Evolutionary conservation across 2,888 invertebrate genomes (phyloP).

Genomic region (Epinotia bilunana): DNA sequence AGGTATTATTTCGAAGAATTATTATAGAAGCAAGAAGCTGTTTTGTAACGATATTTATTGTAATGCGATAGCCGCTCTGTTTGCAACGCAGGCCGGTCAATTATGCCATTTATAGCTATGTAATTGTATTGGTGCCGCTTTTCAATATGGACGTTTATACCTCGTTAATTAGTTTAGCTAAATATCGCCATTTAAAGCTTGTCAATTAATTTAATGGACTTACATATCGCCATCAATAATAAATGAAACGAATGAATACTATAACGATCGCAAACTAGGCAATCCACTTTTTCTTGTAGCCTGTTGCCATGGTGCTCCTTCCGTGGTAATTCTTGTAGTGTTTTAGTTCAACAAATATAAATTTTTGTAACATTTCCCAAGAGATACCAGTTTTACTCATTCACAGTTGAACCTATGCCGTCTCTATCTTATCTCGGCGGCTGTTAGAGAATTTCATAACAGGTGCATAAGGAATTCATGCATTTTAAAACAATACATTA

Average conservation of each 20-base stretch:
- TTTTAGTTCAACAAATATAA: too few species aligned
- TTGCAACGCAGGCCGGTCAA: constrained; percentile 34
- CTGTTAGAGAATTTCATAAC: constrained; percentile 25
- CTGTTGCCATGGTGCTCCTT: too few species aligned
- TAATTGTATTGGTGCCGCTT: constrained; percentile 21
- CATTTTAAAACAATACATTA: constrained; percentile 35
- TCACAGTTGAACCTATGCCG: constrained; percentile 11
- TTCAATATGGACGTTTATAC: constrained; percentile 18
- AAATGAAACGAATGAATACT: background rate
- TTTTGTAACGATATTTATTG: constrained; percentile 16
- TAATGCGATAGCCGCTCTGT: constrained; percentile 37
- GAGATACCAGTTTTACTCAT: background rate
- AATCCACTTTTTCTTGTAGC: background rate
- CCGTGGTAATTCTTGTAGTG: too few species aligned
- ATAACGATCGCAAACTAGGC: background rate
- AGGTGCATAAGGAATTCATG: constrained; percentile 35
- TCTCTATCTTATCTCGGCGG: constrained; percentile 33
- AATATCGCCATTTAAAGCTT: background rate
- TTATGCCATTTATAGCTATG: constrained; percentile 38
- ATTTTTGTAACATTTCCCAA: background rate
- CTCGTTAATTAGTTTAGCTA: constrained; percentile 2
- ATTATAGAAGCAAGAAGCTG: background rate
- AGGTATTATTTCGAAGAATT: background rate
- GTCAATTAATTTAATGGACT: background rate
- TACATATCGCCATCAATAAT: background rate